Evolutionary conservation across 2,797 vertebrate genomes (phyloP).

Genomic region (Cuculus canorus): DNA sequence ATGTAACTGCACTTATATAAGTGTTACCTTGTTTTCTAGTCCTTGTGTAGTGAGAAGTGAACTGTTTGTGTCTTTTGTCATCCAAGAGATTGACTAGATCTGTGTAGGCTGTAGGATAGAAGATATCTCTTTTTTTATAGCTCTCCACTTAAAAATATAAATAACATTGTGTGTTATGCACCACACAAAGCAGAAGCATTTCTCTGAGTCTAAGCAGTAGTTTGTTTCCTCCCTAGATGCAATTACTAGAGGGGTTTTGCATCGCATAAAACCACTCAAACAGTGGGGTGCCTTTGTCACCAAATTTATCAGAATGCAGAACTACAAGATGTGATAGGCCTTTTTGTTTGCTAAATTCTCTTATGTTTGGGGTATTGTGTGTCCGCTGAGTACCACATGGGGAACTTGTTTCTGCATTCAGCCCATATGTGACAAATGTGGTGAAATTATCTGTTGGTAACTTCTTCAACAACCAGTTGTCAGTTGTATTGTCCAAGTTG

Average conservation of each 20-base stretch:
- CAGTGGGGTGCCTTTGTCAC: background rate
- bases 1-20: background rate
- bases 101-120: background rate
- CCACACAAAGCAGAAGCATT: background rate
- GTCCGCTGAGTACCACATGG: background rate
- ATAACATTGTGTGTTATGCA: background rate
- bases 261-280: background rate
- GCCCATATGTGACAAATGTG: background rate
- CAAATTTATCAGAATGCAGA: constrained; percentile 4
- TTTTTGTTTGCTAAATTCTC: background rate
- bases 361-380: background rate
- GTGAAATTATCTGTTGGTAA: background rate
- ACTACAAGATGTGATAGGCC: background rate
- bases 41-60: background rate
- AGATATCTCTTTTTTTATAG: background rate
- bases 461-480: background rate
- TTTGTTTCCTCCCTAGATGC: background rate
- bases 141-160: background rate
- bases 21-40: background rate
- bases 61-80: background rate
- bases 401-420: constrained; percentile 4
- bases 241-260: background rate
- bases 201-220: background rate
- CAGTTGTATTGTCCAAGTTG: background rate
- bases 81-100: background rate